A percentile compares a stretch with the other conserved stretches of the same genome.
These are phyloP conservation scores for Brachionus plicatilis DNA, from an alignment of 1,140 invertebrate genomes.

Conservation along the genomic window DNA sequence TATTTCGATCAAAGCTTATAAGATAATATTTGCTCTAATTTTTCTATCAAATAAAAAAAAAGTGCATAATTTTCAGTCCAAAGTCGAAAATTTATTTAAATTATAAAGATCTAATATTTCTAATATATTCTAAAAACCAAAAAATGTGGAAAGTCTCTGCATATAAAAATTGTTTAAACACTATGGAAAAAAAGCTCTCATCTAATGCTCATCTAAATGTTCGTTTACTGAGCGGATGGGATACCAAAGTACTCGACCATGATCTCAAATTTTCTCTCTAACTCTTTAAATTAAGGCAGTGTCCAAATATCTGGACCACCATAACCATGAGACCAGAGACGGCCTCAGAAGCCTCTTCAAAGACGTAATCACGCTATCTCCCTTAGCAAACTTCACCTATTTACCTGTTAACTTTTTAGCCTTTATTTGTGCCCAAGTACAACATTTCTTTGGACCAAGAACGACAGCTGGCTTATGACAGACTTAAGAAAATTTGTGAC, in stretches of 20 bases:
- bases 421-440: conserved; percentile 42
- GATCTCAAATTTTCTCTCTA: neutral
- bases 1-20: neutral
- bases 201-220: neutral
- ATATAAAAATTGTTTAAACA: neutral
- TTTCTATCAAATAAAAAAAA: neutral
- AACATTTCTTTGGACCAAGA: conserved; percentile 50
- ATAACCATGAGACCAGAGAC: conserved; percentile 50
- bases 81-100: neutral
- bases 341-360: conserved; percentile 46
- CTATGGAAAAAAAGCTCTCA: neutral
- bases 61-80: neutral
- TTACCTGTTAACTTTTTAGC: neutral
- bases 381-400: neutral
- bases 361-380: conserved; percentile 43
- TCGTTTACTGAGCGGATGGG: neutral
- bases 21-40: neutral
- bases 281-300: conserved; percentile 41
- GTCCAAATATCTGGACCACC: conserved; percentile 49
- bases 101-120: neutral
- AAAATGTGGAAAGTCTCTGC: conserved; percentile 19
- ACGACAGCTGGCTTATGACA: conserved; percentile 47
- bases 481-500: conserved; percentile 50
- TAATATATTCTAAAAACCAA: neutral
- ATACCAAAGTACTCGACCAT: neutral